Percentiles rank a stretch among this genome's conserved stretches.
phyloP scores from a whole-genome alignment of 2,797 vertebrate genomes.

The Poecilia velifera region DNA sequence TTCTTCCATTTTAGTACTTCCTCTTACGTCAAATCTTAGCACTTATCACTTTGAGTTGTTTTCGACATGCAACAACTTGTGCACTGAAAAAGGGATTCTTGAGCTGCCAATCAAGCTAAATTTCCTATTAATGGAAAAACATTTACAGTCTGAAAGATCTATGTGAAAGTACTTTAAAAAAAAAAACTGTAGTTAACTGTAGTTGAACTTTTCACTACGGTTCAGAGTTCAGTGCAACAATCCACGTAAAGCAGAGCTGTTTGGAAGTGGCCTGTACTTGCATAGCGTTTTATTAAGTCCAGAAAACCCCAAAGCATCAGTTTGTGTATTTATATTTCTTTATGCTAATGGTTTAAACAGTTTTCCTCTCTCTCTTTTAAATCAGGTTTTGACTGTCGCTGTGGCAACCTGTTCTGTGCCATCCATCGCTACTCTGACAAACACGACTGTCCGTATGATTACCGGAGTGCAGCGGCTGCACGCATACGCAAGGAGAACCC shows the following conservation, averaged over 20 bases:
- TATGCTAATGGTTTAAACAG: neutral
- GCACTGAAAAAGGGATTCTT: neutral
- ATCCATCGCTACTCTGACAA: conserved; percentile 92
- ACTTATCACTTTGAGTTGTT: neutral
- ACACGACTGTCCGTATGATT: conserved; percentile 91
- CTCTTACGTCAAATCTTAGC: neutral
- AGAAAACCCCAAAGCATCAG: neutral
- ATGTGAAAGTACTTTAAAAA: neutral
- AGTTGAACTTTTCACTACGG: neutral
- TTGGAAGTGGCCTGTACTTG: neutral
- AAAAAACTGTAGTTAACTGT: no score
- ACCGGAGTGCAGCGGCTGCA: conserved; percentile 89
- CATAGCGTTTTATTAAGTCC: no score
- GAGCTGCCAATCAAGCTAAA: neutral
- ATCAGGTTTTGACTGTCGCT: conserved; percentile 92
- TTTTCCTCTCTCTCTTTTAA: conserved; percentile 10
- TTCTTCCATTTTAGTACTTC: neutral
- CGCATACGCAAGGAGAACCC: conserved; percentile 93
- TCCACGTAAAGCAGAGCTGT: neutral
- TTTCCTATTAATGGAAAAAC: neutral
- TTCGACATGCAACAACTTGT: neutral
- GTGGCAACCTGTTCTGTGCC: conserved; percentile 91
- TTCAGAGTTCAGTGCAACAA: neutral
- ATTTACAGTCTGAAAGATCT: neutral
- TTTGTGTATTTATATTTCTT: neutral